phyloP scores from a whole-genome alignment of 2,797 vertebrate species.

The Myoxocephalus aenaeus region DNA sequence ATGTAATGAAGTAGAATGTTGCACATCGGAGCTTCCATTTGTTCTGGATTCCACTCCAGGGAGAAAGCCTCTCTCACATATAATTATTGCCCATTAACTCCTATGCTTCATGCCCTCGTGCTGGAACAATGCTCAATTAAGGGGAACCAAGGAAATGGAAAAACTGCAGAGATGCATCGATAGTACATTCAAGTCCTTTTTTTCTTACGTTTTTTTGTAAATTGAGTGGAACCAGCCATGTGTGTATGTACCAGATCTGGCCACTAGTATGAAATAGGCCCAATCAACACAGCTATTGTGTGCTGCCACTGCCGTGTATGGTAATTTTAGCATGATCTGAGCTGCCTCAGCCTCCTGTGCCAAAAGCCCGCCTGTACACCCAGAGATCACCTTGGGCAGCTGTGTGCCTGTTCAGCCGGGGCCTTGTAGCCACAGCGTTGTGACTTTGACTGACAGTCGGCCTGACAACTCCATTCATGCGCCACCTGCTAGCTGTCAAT shows the following conservation, averaged over 20 bases:
- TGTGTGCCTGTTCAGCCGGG: conserved; percentile 80
- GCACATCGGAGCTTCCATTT: conserved; percentile 97
- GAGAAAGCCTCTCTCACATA: conserved; percentile 96
- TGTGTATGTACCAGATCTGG: conserved; percentile 57
- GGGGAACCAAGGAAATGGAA: conserved; percentile 85
- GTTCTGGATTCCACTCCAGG: conserved; percentile 96
- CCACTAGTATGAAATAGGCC: conserved; percentile 54
- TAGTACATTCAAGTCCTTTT: conserved; percentile 66
- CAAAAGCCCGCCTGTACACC: conserved; percentile 75
- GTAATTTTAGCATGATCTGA: conserved; percentile 66
- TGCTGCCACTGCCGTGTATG: conserved; percentile 38
- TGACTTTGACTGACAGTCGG: conserved; percentile 82
- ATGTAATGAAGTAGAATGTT: conserved; percentile 99
- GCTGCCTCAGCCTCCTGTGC: conserved; percentile 60
- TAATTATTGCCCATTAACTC: conserved; percentile 97
- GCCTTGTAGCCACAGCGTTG: conserved; percentile 80
- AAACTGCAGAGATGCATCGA: conserved; percentile 76
- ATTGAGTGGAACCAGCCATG: conserved; percentile 54
- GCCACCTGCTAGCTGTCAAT: conserved; percentile 92
- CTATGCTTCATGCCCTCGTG: conserved; percentile 87
- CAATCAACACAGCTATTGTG: conserved; percentile 52
- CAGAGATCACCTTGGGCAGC: conserved; percentile 87
- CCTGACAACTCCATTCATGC: conserved; percentile 90
- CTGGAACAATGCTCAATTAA: conserved; percentile 95
- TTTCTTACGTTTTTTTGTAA: conserved; percentile 37